Percentiles rank a stretch among this genome's conserved stretches.
These are phyloP conservation scores for Athrips mouffetella DNA, from an alignment of 2,888 invertebrate genomes.

Conservation along the genomic window DNA sequence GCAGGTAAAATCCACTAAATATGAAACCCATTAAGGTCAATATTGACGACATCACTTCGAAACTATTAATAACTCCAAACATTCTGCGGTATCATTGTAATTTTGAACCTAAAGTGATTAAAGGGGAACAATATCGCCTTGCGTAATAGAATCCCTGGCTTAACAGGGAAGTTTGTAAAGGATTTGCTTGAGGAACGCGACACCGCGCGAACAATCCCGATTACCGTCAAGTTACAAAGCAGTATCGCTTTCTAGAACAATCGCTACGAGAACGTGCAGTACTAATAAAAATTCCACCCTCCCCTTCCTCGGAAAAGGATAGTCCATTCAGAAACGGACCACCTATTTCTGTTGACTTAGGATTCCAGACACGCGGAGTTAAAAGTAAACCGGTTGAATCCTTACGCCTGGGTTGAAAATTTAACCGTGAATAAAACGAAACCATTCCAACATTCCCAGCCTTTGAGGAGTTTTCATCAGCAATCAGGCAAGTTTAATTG, in stretches of 20 bases:
- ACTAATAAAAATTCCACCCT: no score
- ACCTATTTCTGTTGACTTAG: not conserved
- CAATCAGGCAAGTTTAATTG: conserved; percentile 6
- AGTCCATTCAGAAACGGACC: not conserved
- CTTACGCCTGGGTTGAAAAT: no score
- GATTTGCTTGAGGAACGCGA: not conserved
- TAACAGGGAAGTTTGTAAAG: not conserved
- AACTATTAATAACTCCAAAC: no score
- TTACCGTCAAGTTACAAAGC: not conserved
- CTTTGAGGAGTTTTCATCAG: conserved; percentile 1
- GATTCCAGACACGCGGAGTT: no score
- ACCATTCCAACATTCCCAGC: not conserved
- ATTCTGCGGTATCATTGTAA: not conserved
- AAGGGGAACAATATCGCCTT: not conserved
- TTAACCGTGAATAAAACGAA: not conserved
- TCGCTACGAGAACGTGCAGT: no score
- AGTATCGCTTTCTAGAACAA: not conserved
- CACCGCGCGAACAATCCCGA: not conserved
- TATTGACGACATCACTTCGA: no score
- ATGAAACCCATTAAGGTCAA: no score
- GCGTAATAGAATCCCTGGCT: not conserved
- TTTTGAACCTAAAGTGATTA: not conserved
- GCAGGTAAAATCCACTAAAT: no score
- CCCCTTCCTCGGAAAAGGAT: no score
- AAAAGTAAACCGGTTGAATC: no score